Evolutionary conservation across 2,113 vertebrate genomes (phyloP), one percentile per base, ranked within the genome.

Genomic region (Podarcis raffonei): DNA sequence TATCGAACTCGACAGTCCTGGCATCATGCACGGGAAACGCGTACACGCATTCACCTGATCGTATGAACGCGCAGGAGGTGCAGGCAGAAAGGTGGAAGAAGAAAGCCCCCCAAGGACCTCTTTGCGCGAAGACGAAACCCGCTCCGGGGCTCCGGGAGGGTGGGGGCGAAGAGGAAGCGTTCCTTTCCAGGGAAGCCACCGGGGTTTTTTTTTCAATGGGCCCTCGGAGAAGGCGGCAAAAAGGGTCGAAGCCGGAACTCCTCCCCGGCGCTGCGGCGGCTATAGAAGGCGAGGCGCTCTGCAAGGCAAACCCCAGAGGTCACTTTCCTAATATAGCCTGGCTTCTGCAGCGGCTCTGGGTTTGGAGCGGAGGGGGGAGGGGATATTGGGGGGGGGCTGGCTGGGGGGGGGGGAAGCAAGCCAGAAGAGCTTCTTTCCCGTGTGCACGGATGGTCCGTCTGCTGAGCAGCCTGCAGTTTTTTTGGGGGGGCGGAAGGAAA

Each of bases 301-400:
- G 48, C 22, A 20, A 18, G 0, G 66, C 94, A 90, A 53, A 87
- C 95, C 68, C 35, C 91, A 88, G 90, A 94, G 96, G 96, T 95
- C 97, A 98, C 97, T 97, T 96, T 97, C 98, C 98, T 97, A 98
- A 98, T 98, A 98, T 98, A 98, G 98, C 95, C 96, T 32, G 65
- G 85, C 94, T 92, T 91, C 92, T 30, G 77, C 86, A 0, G 42
- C 23, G 12, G 42, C 22, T 3, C 8, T 32, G 22, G 8, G 13
- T 22, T 1, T n/a, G 25, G 68, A 30, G 68, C 23, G 1, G 74
- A 4, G 81, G 5, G n/a, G 57, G 57, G 81, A 13, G 7, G 48
- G 7, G 32, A 22, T n/a, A 32, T 2, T 1, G 77, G 59, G 59
- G 6, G 35, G 22, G 59, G 35, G 18, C 16, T 2, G 37, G 75